Base-by-base conservation (phyloP, 2,888 invertebrate genomes). In the Cantharis rufa region DNA sequence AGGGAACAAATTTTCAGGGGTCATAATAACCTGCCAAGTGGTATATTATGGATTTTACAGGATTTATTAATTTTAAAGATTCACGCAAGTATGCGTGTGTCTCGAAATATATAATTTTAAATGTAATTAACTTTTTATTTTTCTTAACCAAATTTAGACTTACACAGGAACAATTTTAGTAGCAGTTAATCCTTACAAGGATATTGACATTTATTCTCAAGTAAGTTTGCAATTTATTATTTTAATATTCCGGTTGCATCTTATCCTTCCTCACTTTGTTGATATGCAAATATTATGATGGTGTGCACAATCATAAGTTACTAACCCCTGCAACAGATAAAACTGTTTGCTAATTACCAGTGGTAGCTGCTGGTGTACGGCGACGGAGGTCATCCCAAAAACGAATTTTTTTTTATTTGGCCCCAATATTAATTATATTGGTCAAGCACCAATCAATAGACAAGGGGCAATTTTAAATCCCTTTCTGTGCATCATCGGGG, bases 141-240 rank as follows among this genome's bases (percentile, higher is more conserved):
- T 92, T 90, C 92, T 92, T 90, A 91, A 90, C 86, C 83, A 84
- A 83, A 82, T 85, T 86, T 90, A 97, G 97, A 97, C 97, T 77
- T 97, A 96, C 89, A 96, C 96, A 75, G 97, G 97, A 83, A 95
- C 96, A 78, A 97, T 97, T 89, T 90, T 97, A 86, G 94, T 97
- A 84, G 96, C 97, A 84, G 96, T 97, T 83, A 97, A 97, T 90
- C 97, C 97, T 3, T 97, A 97, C 90, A 97, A 97, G 90, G 94
- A 95, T 86, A 91, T 97, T 85, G 94, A 95, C 89, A 95, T 94
- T 87, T 97, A 96, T 89, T 94, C 94, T 82, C 92, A 93, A 91
- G 97, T 96, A 89, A 94, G 94, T 92, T 48, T n/a, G n/a, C 48
- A 48, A 48, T 48, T 48, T 48, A 48, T 48, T n/a, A 48, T 48